These are phyloP conservation scores for Anastrepha ludens DNA, from an alignment of 1,140 invertebrate species.

Conservation along the genomic window DNA sequence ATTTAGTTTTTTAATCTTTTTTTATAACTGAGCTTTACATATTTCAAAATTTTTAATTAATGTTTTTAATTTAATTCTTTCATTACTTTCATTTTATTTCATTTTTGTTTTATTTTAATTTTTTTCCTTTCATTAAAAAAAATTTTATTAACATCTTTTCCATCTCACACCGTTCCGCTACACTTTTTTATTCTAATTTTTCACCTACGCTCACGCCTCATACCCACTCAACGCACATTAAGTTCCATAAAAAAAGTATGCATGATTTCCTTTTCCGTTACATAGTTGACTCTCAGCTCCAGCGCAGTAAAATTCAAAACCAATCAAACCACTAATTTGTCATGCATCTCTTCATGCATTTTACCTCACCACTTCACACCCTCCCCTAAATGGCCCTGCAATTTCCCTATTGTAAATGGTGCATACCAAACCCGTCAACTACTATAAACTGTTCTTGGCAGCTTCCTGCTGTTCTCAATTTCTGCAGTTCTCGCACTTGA, in stretches of 20 bases:
- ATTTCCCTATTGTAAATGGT: neutral
- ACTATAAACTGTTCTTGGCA: neutral
- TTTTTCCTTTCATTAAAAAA: too few relatives aligned
- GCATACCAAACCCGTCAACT: neutral
- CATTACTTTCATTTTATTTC: too few relatives aligned
- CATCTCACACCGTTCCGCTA: too few relatives aligned
- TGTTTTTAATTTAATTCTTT: too few relatives aligned
- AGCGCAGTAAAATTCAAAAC: neutral
- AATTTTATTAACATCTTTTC: too few relatives aligned
- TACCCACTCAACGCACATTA: too few relatives aligned
- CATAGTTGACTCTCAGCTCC: neutral
- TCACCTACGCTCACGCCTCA: too few relatives aligned
- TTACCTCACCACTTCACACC: neutral
- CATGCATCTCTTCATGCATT: neutral
- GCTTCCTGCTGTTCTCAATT: neutral
- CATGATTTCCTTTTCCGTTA: neutral
- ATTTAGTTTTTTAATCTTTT: too few relatives aligned
- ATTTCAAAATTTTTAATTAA: too few relatives aligned
- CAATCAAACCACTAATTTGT: conserved; percentile 22
- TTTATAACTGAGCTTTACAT: too few relatives aligned
- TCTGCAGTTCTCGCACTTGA: neutral
- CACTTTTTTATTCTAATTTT: too few relatives aligned
- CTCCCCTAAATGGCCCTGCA: neutral
- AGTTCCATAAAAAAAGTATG: neutral
- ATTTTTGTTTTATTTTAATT: too few relatives aligned